Evolutionary conservation across 2,888 invertebrate genomes (phyloP), one percentile per base, ranked within the genome.

Genomic region (Tiliacea aurago): DNA sequence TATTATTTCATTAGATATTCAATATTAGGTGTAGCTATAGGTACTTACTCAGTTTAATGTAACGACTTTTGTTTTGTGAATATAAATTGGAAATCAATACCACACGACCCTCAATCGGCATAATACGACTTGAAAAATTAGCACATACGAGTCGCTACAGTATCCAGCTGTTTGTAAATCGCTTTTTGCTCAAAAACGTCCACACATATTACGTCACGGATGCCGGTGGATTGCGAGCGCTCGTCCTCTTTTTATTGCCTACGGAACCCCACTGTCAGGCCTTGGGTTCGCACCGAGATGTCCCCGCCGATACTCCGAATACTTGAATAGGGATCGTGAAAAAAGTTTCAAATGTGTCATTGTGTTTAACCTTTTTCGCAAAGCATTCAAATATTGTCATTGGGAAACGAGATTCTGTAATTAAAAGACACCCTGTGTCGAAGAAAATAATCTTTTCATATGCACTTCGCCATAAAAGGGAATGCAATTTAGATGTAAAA

Each of bases 171-270:
- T 89, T 90, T 87, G 68, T 76, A 80, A 84, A 84, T 80, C 71
- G 77, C 84, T 90, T 91, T 90, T 92, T 90, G 85, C 78, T 80
- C 86, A 84, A 84, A 90, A 89, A 88, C 89, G 81, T 92, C 91
- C 93, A 94, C 93, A 93, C 93, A 86, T 87, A 88, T 92, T 89
- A 91, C 91, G 91, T 94, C 92, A 93, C 91, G 91, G 90, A 92
- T 90, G 88, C 91, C 87, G 82, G 81, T 86, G 85, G 79, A 83
- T 80, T 79, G 81, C 83, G 73, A 81, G 83, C 80, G 78, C 74
- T 85, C 84, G 79, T 87, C 78, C 83, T 89, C 88, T 92, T 94
- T 95, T 94, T 92, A 87, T 88, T 88, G 84, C 76, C 76, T 84
- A 77, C 83, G 91, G 92, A 92, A 92, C 93, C 93, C 94, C 90